Percentiles rank a stretch among this genome's conserved stretches.
phyloP scores from a whole-genome alignment of 2,888 invertebrate genomes.

The Cryptus viduatorius region DNA sequence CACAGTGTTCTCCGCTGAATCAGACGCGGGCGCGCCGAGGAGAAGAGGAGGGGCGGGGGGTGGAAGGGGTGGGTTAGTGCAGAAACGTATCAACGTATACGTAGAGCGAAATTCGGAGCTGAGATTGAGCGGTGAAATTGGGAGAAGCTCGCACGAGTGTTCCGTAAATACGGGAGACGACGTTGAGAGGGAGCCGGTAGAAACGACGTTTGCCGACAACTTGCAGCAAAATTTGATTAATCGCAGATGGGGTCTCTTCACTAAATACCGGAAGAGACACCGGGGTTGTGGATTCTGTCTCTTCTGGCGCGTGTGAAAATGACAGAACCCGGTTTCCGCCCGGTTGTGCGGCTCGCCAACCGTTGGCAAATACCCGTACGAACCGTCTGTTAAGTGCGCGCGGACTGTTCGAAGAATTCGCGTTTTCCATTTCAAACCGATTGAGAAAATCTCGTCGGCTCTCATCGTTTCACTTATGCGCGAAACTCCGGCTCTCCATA shows the following conservation, averaged over 20 bases:
- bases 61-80: no score
- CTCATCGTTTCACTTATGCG: neutral
- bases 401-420: neutral
- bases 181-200: slow-evolving; percentile 20
- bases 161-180: slow-evolving; percentile 70
- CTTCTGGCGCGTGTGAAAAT: slow-evolving; percentile 12
- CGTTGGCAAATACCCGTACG: slow-evolving; percentile 34
- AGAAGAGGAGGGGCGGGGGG: no score
- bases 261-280: slow-evolving; percentile 61
- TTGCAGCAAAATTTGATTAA: slow-evolving; percentile 80
- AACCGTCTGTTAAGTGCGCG: neutral
- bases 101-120: slow-evolving; percentile 29
- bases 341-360: slow-evolving; percentile 16
- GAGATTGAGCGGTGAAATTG: slow-evolving; percentile 58
- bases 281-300: slow-evolving; percentile 58
- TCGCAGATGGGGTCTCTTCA: slow-evolving; percentile 53
- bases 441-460: slow-evolving; percentile 12
- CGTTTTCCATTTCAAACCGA: neutral
- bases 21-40: neutral
- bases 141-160: slow-evolving; percentile 69
- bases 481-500: neutral
- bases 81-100: slow-evolving; percentile 14
- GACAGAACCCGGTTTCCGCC: slow-evolving; percentile 4
- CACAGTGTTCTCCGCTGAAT: slow-evolving; percentile 6
- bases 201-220: slow-evolving; percentile 74